A percentile compares a stretch with the other conserved stretches of the same genome.
These are phyloP conservation scores for Thamnophis sirtalis DNA, from an alignment of 2,113 vertebrate species.

Conservation along the genomic window DNA sequence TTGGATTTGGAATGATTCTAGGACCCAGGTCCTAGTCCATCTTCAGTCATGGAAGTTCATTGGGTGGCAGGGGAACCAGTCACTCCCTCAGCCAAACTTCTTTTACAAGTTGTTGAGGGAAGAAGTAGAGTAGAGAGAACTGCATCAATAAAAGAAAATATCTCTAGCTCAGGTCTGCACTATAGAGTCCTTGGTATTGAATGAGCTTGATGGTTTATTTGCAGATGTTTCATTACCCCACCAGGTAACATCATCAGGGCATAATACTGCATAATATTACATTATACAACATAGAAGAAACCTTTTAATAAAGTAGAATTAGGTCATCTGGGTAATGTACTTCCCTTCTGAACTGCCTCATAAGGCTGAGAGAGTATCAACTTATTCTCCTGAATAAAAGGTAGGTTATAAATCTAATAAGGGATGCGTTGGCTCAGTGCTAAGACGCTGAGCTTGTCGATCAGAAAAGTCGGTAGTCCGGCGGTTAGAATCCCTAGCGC, in stretches of 20 bases:
- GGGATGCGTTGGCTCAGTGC: too few species aligned
- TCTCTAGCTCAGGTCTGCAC: neutral
- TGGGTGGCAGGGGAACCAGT: neutral
- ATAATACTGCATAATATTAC: neutral
- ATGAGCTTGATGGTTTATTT: neutral
- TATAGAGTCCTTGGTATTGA: neutral
- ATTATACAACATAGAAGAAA: neutral
- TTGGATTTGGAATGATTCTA: neutral
- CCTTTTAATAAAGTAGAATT: neutral
- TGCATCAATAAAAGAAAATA: neutral
- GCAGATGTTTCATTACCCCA: neutral
- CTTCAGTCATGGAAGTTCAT: neutral
- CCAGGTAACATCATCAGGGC: neutral
- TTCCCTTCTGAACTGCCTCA: neutral
- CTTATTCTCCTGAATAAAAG: neutral
- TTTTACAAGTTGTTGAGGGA: neutral
- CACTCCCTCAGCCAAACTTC: neutral
- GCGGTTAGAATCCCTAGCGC: too few species aligned
- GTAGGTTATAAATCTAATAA: neutral
- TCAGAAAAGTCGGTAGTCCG: too few species aligned
- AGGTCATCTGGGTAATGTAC: neutral
- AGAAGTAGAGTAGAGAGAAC: neutral
- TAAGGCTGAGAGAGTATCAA: neutral
- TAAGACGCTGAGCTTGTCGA: too few species aligned
- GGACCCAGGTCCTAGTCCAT: neutral